These are phyloP conservation scores for Xestoiulus laeticollis DNA, from an alignment of 2,888 invertebrate species.

Conservation along the genomic window DNA sequence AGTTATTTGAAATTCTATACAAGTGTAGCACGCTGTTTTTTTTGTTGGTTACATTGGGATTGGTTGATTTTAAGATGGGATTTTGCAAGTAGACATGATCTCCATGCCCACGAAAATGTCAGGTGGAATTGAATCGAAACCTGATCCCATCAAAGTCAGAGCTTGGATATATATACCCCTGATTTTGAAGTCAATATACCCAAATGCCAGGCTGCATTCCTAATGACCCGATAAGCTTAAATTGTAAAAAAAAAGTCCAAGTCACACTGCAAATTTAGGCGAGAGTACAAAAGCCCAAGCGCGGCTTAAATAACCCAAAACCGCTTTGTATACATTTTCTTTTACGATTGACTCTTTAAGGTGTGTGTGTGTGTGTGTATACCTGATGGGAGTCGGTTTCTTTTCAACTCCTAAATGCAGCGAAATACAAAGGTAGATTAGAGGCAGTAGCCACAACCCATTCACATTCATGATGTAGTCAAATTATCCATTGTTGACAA, in stretches of 20 bases:
- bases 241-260: constrained; percentile 45
- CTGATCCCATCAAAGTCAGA: constrained; percentile 40
- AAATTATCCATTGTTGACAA: constrained; percentile 43
- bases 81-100: constrained; percentile 25
- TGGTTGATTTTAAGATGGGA: constrained; percentile 40
- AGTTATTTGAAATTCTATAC: constrained; percentile 40
- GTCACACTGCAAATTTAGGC: constrained; percentile 33
- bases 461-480: constrained; percentile 43
- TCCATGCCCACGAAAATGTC: constrained; percentile 34
- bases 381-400: constrained; percentile 43
- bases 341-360: constrained; percentile 43
- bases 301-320: constrained; percentile 38
- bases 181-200: constrained; percentile 40
- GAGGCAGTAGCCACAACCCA: constrained; percentile 38
- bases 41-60: not conserved
- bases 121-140: constrained; percentile 37
- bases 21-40: constrained; percentile 1
- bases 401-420: constrained; percentile 41
- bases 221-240: constrained; percentile 48
- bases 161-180: not conserved
- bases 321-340: constrained; percentile 43
- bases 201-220: constrained; percentile 45
- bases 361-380: constrained; percentile 22
- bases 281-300: not conserved
- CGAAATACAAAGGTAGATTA: constrained; percentile 41